phyloP scores from a whole-genome alignment of 2,113 vertebrate species.

The Labrus mixtus region DNA sequence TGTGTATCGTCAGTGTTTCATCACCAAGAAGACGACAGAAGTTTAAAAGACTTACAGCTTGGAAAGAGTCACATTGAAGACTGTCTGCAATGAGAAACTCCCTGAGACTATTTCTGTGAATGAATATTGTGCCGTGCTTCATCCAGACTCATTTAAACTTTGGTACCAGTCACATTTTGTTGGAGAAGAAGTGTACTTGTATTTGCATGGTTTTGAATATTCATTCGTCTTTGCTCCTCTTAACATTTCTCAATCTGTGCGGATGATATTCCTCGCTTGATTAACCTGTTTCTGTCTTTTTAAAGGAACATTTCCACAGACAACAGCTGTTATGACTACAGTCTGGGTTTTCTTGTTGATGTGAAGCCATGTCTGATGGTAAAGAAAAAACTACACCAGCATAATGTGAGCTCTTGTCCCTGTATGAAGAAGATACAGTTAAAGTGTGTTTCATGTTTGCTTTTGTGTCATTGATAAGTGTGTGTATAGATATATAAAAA shows the following conservation, averaged over 20 bases:
- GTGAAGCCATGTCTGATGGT: not conserved
- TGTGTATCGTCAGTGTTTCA: not conserved
- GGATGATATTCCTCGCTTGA: not conserved
- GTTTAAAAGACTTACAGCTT: not conserved
- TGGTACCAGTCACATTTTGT: not conserved
- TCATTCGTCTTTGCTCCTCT: not conserved
- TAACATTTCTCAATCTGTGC: not conserved
- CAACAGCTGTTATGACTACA: not conserved
- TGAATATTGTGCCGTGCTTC: not conserved
- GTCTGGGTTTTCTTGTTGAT: conserved; percentile 7
- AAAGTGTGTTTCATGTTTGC: not conserved
- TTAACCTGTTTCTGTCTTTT: not conserved
- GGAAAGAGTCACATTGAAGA: not conserved
- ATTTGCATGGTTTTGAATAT: conserved; percentile 42
- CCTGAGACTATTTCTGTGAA: not conserved
- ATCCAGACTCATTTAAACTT: not conserved
- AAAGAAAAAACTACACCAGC: not conserved
- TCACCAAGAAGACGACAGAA: not conserved
- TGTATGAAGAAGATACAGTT: not conserved
- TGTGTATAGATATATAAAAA: not conserved
- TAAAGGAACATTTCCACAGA: not conserved
- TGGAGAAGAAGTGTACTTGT: not conserved
- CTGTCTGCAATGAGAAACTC: conserved; percentile 5
- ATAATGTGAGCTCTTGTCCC: not conserved
- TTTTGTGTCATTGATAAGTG: not conserved